Conservation (phyloP, 2,888 invertebrate genomes). For the Zonitis immaculata region DNA sequence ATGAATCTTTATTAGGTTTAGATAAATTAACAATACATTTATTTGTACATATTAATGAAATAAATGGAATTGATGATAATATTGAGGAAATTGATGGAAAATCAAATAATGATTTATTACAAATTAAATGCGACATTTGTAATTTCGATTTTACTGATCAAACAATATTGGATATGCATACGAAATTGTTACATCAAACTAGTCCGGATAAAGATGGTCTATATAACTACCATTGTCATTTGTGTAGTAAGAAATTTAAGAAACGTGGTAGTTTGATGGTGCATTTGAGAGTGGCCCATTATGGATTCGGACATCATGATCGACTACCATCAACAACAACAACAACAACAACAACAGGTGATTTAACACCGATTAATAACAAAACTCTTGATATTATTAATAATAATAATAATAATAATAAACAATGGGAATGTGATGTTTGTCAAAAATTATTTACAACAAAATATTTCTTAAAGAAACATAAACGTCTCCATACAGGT, state of each 20-base stretch:
- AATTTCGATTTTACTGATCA: constrained; percentile 66
- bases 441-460: constrained; percentile 82
- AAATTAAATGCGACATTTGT: constrained; percentile 62
- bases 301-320: constrained; percentile 49
- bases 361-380: constrained; percentile 9
- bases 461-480: constrained; percentile 85
- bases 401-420: constrained; percentile 68
- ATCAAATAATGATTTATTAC: too few relatives aligned
- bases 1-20: constrained; percentile 67
- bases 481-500: constrained; percentile 82
- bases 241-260: constrained; percentile 75
- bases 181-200: constrained; percentile 62
- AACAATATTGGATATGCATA: constrained; percentile 69
- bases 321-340: neutral
- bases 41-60: constrained; percentile 58
- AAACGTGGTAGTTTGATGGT: constrained; percentile 79
- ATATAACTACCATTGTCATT: constrained; percentile 62
- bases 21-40: constrained; percentile 82
- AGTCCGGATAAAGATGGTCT: constrained; percentile 40
- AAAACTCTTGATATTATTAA: too few relatives aligned
- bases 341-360: constrained; percentile 3
- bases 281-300: constrained; percentile 75
- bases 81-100: constrained; percentile 24
- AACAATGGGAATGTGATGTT: constrained; percentile 82
- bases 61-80: constrained; percentile 33